These are phyloP conservation scores for Oreotrochilus melanogaster DNA, from an alignment of 2,113 vertebrate genomes.

Conservation along the genomic window DNA sequence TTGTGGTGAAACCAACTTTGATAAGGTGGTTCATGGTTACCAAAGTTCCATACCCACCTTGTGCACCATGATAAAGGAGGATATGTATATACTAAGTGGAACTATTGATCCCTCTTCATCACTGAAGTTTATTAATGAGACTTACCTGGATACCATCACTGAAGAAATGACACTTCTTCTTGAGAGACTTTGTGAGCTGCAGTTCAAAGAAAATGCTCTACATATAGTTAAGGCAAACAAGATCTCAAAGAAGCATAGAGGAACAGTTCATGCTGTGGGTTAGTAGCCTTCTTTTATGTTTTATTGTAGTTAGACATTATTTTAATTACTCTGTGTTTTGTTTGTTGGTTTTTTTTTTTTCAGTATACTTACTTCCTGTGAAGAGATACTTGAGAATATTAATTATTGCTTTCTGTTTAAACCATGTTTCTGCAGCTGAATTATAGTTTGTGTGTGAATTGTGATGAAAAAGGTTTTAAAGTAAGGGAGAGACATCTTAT, in stretches of 20 bases:
- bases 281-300: conserved; percentile 70
- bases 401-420: not conserved
- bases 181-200: conserved; percentile 86
- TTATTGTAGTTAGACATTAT: conserved; percentile 11
- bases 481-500: not conserved
- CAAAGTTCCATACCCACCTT: conserved; percentile 77
- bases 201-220: conserved; percentile 84
- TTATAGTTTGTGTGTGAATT: conserved; percentile 20
- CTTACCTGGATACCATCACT: conserved; percentile 86
- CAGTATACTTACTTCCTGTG: not conserved
- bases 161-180: conserved; percentile 85
- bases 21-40: conserved; percentile 78
- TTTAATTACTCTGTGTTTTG: not conserved
- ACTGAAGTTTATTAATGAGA: conserved; percentile 87
- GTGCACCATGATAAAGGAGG: conserved; percentile 84
- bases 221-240: conserved; percentile 79
- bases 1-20: conserved; percentile 83
- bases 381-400: not conserved
- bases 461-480: not conserved
- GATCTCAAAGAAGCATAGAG: conserved; percentile 82
- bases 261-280: conserved; percentile 80
- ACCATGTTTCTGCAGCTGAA: not conserved
- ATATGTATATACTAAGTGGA: conserved; percentile 83
- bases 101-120: conserved; percentile 79
- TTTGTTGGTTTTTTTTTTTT: not conserved